Evolutionary conservation across 2,888 invertebrate genomes (phyloP).

Genomic region (Hypomecis atomaria): DNA sequence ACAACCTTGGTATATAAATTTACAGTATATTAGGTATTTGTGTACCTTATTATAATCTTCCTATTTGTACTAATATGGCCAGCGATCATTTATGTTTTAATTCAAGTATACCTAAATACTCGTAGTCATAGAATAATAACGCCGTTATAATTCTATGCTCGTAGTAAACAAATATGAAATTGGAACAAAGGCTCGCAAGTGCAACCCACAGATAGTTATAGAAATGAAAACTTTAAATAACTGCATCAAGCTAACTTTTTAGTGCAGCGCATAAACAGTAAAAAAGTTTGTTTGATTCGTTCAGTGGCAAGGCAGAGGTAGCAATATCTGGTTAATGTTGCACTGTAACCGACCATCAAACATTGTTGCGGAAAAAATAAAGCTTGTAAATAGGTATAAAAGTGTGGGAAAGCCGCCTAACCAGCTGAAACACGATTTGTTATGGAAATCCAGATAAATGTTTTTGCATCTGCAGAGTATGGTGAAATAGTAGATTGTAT

Average conservation of each 20-base stretch:
- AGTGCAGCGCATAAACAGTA: slow-evolving; percentile 51
- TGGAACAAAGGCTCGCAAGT: slow-evolving; percentile 19
- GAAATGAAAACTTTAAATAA: slow-evolving; percentile 50
- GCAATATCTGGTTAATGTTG: slow-evolving; percentile 34
- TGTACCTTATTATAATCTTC: too few relatives aligned
- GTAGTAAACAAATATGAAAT: slow-evolving; percentile 10
- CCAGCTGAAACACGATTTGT: slow-evolving; percentile 16
- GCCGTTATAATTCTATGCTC: too few relatives aligned
- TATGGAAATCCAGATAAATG: slow-evolving; percentile 18
- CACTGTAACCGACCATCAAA: slow-evolving; percentile 30
- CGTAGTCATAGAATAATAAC: too few relatives aligned
- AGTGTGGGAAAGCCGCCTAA: slow-evolving; percentile 6
- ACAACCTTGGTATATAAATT: too few relatives aligned
- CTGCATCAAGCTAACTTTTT: slow-evolving; percentile 46
- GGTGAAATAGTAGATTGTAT: too few relatives aligned
- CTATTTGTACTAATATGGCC: too few relatives aligned
- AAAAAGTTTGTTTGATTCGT: slow-evolving; percentile 49
- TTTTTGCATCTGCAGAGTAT: slow-evolving; percentile 7
- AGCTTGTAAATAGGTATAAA: not conserved
- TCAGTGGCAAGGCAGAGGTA: slow-evolving; percentile 23
- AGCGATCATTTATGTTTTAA: too few relatives aligned
- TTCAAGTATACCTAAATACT: too few relatives aligned
- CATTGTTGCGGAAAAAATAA: slow-evolving; percentile 25
- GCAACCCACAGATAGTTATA: slow-evolving; percentile 43
- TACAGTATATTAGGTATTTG: too few relatives aligned